A percentile compares a stretch with the other conserved stretches of the same genome.
These are phyloP conservation scores for Thecophora atra DNA, from an alignment of 2,888 invertebrate species.

Conservation along the genomic window DNA sequence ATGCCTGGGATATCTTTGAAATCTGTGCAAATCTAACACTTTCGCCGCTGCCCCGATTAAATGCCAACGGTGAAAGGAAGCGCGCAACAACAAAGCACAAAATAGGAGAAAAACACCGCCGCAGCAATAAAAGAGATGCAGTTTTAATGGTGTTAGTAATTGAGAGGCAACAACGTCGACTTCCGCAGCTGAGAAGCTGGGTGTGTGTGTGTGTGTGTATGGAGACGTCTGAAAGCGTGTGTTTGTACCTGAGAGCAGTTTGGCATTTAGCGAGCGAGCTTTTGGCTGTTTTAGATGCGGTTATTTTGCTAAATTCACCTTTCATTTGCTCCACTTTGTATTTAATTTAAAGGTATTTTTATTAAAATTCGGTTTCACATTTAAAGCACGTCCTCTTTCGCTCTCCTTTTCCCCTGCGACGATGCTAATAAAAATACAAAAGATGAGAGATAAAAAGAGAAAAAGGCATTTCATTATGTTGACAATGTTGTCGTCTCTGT, in stretches of 20 bases:
- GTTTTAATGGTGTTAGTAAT: slow-evolving; percentile 61
- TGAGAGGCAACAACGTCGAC: slow-evolving; percentile 58
- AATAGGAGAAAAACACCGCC: not conserved
- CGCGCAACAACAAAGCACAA: not conserved
- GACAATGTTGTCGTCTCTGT: too few species aligned
- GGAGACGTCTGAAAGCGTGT: slow-evolving; percentile 16
- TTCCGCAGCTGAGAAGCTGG: slow-evolving; percentile 42
- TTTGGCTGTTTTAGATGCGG: slow-evolving; percentile 10
- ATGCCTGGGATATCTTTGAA: not conserved
- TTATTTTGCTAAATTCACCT: slow-evolving; percentile 2
- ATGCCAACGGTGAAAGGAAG: not conserved
- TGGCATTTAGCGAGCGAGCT: slow-evolving; percentile 9
- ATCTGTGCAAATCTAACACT: not conserved
- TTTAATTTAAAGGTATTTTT: too few species aligned
- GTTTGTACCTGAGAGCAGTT: slow-evolving; percentile 4
- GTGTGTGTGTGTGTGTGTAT: slow-evolving; percentile 21
- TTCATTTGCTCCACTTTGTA: not conserved
- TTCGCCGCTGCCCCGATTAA: not conserved
- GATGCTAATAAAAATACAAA: too few species aligned
- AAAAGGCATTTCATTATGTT: too few species aligned
- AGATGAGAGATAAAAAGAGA: too few species aligned
- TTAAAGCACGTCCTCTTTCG: not conserved
- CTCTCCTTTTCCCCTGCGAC: too few species aligned
- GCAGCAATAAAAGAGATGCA: slow-evolving; percentile 31
- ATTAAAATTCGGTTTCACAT: too few species aligned